phyloP scores from a whole-genome alignment of 2,888 invertebrate species.

The Opisthograptis luteolata region DNA sequence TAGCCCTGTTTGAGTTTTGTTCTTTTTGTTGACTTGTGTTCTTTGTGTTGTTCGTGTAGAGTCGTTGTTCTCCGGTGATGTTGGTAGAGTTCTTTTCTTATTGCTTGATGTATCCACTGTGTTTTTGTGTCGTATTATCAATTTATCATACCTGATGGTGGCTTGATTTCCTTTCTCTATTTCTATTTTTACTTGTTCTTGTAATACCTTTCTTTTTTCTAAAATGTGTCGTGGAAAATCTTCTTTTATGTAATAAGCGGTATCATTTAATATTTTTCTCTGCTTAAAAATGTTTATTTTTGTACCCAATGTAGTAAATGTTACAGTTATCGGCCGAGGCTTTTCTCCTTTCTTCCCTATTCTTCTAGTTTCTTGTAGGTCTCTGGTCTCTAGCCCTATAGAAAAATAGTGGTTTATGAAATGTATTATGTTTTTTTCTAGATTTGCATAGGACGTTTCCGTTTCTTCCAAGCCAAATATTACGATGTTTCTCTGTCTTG shows the following conservation, averaged over 20 bases:
- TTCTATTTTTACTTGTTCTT: conserved; percentile 7
- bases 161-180: conserved; percentile 11
- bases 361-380: conserved; percentile 4
- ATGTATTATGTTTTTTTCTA: conserved; percentile 23
- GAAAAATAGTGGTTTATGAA: conserved; percentile 25
- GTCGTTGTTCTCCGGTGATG: conserved; percentile 1
- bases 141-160: conserved; percentile 9
- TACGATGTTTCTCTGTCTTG: conserved; percentile 28
- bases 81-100: conserved; percentile 2
- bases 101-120: background rate
- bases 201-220: conserved; percentile 2
- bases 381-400: conserved; percentile 4
- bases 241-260: conserved; percentile 14
- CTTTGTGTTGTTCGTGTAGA: background rate
- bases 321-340: conserved; percentile 20
- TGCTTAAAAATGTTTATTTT: conserved; percentile 11
- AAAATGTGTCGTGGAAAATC: conserved; percentile 16
- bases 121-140: conserved; percentile 6
- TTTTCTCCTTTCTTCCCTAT: conserved; percentile 30
- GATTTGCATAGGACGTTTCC: conserved; percentile 24
- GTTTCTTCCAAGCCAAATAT: conserved; percentile 32
- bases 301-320: conserved; percentile 9
- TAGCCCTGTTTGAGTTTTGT: conserved; percentile 4
- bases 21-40: conserved; percentile 5
- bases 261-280: conserved; percentile 11